phyloP scores from a whole-genome alignment of 2,888 invertebrate species.

The Salticus scenicus region DNA sequence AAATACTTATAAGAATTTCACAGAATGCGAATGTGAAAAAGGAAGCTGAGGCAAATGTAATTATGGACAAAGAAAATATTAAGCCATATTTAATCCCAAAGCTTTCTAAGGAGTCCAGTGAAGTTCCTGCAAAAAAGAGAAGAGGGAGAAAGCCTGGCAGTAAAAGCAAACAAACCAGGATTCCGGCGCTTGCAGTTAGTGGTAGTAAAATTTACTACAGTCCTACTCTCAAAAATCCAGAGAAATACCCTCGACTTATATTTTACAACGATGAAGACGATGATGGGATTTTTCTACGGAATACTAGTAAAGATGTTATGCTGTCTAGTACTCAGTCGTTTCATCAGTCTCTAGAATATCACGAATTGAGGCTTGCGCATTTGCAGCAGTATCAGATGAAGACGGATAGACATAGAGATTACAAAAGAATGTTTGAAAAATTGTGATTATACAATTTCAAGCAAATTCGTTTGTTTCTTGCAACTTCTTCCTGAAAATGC shows the following conservation, averaged over 20 bases:
- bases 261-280: slow-evolving; percentile 36
- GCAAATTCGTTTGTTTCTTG: no score
- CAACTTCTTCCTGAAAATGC: no score
- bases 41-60: not conserved
- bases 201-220: not conserved
- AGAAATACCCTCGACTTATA: slow-evolving; percentile 29
- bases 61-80: not conserved
- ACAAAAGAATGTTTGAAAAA: no score
- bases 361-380: slow-evolving; percentile 33
- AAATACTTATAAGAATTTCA: no score
- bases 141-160: slow-evolving; percentile 46
- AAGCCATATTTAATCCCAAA: not conserved
- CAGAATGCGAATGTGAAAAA: not conserved
- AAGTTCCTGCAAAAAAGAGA: slow-evolving; percentile 26
- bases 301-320: slow-evolving; percentile 51
- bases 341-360: slow-evolving; percentile 38
- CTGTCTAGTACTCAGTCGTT: slow-evolving; percentile 48
- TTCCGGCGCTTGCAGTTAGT: not conserved
- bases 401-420: no score
- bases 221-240: slow-evolving; percentile 30
- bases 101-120: not conserved
- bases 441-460: no score
- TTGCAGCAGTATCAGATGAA: not conserved
- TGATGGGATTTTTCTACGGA: slow-evolving; percentile 28
- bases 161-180: not conserved